A percentile compares a stretch with the other conserved stretches of the same genome.
Conservation (phyloP, 92 coral and sea anemone species). For the Virgularia gustaviana region DNA sequence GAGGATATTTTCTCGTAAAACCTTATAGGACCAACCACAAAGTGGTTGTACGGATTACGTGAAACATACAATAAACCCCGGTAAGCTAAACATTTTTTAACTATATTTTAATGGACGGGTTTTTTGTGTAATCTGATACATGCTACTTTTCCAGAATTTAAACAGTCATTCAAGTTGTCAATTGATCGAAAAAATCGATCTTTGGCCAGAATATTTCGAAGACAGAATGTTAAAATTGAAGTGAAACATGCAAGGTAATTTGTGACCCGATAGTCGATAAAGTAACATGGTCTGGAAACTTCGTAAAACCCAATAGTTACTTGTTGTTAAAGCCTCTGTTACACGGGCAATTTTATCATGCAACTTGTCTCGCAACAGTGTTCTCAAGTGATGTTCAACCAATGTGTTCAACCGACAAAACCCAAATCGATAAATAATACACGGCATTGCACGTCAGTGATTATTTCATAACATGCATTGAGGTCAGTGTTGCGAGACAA, state of each 20-base stretch:
- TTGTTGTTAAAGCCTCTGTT: too few relatives aligned
- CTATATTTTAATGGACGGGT: background rate
- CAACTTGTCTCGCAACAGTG: too few relatives aligned
- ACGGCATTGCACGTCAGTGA: too few relatives aligned
- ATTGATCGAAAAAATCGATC: slow-evolving; percentile 92
- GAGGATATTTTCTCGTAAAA: background rate
- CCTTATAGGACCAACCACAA: slow-evolving; percentile 79
- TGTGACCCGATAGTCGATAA: background rate
- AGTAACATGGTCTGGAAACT: background rate
- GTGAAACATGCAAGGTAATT: slow-evolving; percentile 89
- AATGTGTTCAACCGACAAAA: too few relatives aligned
- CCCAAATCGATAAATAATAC: too few relatives aligned
- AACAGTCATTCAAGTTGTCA: slow-evolving; percentile 80
- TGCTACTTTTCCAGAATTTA: slow-evolving; percentile 61
- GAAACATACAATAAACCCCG: slow-evolving; percentile 88
- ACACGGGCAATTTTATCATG: too few relatives aligned
- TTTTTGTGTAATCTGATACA: background rate
- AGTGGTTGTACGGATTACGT: slow-evolving; percentile 72
- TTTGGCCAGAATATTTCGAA: slow-evolving; percentile 72
- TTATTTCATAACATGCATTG: too few relatives aligned
- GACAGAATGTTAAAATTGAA: slow-evolving; percentile 80
- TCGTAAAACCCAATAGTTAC: too few relatives aligned
- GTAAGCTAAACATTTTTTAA: slow-evolving; percentile 39
- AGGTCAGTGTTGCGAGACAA: too few relatives aligned
- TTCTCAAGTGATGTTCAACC: too few relatives aligned